phyloP scores from a whole-genome alignment of 2,888 invertebrate genomes.

The Dugesia japonica region DNA sequence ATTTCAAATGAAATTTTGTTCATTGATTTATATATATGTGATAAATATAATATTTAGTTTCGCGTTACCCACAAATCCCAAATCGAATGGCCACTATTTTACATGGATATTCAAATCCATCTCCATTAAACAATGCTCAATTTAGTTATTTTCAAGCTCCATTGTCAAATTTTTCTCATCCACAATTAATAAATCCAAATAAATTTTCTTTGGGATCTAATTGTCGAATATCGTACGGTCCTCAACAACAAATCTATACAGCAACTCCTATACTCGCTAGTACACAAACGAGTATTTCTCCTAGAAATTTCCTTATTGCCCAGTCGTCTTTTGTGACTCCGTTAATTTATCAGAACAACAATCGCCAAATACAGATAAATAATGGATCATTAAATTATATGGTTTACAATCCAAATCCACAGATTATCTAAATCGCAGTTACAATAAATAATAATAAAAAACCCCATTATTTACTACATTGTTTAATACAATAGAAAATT shows the following conservation, averaged over 20 bases:
- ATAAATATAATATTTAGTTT: not conserved
- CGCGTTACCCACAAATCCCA: not conserved
- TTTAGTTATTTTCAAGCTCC: slow-evolving; percentile 2
- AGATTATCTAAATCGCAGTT: too few relatives aligned
- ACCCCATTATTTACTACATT: too few relatives aligned
- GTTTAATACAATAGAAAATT: too few relatives aligned
- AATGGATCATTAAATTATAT: not conserved
- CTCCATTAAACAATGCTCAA: not conserved
- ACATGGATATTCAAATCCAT: slow-evolving; percentile 5
- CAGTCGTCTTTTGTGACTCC: not conserved
- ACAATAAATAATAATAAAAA: too few relatives aligned
- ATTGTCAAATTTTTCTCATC: not conserved
- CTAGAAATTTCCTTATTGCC: not conserved
- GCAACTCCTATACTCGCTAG: not conserved
- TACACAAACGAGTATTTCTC: not conserved
- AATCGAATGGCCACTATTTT: not conserved
- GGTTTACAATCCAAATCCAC: not conserved
- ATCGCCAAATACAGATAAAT: not conserved
- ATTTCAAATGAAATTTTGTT: too few relatives aligned
- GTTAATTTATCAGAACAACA: not conserved
- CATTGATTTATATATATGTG: too few relatives aligned
- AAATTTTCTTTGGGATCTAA: not conserved
- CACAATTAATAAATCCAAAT: not conserved
- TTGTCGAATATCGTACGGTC: not conserved
- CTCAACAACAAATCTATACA: slow-evolving; percentile 9